phyloP scores from a whole-genome alignment of 2,888 invertebrate species.

The Dinocampus coccinellae region DNA sequence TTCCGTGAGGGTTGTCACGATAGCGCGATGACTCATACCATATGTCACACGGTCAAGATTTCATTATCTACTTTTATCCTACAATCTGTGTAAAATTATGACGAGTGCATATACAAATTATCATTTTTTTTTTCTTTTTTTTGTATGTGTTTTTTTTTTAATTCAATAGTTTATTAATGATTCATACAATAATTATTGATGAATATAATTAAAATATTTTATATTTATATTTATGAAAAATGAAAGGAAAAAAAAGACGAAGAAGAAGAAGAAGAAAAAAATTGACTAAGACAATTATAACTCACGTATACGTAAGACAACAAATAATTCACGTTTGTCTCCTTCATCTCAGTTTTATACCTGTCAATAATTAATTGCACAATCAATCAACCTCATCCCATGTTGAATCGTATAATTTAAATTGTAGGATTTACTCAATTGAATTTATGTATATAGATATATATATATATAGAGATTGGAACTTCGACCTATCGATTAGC shows the following conservation, averaged over 20 bases:
- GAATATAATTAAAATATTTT: not conserved
- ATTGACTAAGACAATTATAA: too few species aligned
- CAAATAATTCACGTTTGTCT: constrained; percentile 9
- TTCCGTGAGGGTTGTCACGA: constrained; percentile 37
- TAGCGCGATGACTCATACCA: constrained; percentile 33
- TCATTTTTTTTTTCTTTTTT: too few species aligned
- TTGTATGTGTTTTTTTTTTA: too few species aligned
- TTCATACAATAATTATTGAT: not conserved
- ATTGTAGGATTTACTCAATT: constrained; percentile 29
- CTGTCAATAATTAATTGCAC: constrained; percentile 33
- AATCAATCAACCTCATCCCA: constrained; percentile 28
- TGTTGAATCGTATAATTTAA: constrained; percentile 21
- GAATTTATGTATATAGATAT: too few species aligned
- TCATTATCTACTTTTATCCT: constrained; percentile 46
- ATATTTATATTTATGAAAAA: too few species aligned
- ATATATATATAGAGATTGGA: constrained; percentile 13
- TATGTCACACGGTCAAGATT: constrained; percentile 46
- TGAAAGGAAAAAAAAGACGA: too few species aligned
- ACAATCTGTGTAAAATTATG: constrained; percentile 32
- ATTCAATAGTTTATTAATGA: not conserved
- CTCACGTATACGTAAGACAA: not conserved
- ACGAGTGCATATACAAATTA: constrained; percentile 25
- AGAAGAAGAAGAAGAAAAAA: too few species aligned
- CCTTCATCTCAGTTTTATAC: constrained; percentile 35
- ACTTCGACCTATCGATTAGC: constrained; percentile 26